Conservation (phyloP, 2,888 invertebrate species). For the Alloplasta piceator region DNA sequence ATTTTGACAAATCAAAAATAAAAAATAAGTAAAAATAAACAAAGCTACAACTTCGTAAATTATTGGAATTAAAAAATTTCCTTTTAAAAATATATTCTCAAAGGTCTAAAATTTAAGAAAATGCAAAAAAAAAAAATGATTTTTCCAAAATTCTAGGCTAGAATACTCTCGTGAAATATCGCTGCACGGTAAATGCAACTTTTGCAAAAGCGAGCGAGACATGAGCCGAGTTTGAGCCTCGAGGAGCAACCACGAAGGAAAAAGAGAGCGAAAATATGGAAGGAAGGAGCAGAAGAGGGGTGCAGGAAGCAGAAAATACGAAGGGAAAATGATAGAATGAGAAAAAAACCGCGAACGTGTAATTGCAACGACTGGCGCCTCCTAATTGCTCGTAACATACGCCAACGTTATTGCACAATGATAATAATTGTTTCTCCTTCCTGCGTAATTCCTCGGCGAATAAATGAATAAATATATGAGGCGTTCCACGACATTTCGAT, state of each 20-base stretch:
- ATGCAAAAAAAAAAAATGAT: too few relatives aligned
- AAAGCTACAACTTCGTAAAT: too few relatives aligned
- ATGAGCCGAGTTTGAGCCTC: constrained; percentile 10
- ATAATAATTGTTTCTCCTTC: constrained; percentile 76
- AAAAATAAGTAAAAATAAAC: too few relatives aligned
- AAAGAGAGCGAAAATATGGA: constrained; percentile 42
- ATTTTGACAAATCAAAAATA: too few relatives aligned
- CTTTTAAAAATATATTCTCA: too few relatives aligned
- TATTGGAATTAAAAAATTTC: too few relatives aligned
- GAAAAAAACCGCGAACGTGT: constrained; percentile 70
- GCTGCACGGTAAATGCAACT: not conserved
- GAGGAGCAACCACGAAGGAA: constrained; percentile 19
- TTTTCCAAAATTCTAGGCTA: too few relatives aligned
- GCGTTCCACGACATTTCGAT: too few relatives aligned
- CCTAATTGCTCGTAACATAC: constrained; percentile 76
- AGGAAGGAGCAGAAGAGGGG: not conserved
- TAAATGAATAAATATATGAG: not conserved
- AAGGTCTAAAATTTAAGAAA: too few relatives aligned
- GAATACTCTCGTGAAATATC: too few relatives aligned
- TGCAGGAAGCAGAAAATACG: constrained; percentile 24
- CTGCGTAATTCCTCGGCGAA: constrained; percentile 55
- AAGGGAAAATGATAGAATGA: constrained; percentile 26
- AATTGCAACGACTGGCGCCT: constrained; percentile 80
- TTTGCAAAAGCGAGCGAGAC: constrained; percentile 31
- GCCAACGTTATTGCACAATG: constrained; percentile 74